Evolutionary conservation across 2,113 vertebrate genomes (phyloP), one percentile per base, ranked within the genome.

Genomic region (Sapayoa aenigma): DNA sequence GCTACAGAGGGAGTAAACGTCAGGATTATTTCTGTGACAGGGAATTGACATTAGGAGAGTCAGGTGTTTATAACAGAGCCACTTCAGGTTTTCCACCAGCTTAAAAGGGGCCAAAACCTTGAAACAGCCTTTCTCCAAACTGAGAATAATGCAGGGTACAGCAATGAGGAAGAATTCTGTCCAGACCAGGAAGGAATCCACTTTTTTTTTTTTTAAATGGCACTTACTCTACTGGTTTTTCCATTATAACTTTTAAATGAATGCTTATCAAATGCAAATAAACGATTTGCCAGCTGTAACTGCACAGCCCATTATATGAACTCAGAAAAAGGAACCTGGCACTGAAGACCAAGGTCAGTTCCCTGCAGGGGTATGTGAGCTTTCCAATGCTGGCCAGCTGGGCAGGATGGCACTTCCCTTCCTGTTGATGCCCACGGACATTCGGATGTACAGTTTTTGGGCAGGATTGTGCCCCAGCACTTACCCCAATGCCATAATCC

Each of bases 401-500:
- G 53, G 49, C 52, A 71, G 82, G 66, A 55, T 10, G 28, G 22
- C 31, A 6, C 7, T 33, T 24, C 33, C 18, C 66, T 42, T 35
- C 49, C 41, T 7, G 8, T 16, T n/a, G 3, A 0, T 31, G 41
- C 56, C 60, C 5, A 1, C 0, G 6, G 42, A 7, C 24, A 19
- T 3, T 9, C 63, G 58, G 59, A 21, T 47, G 19, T 10, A 11
- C 6, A 23, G 3, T 3, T 41, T 13, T 2, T 1, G 13, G 35
- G 55, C 67, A 37, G 49, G 4, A 4, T 6, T 14, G 10, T 22
- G 20, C 9, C 39, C 7, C 62, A 78, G 60, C 22, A 81, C 98
- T 98, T 87, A 99, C 99, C 98, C 99, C 99, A 9, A 99, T 99
- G 10, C 99, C 99, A 4, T 99, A 99, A 95, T 99, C 99, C 99